These are phyloP conservation scores for Halictus rubicundus DNA, from an alignment of 1,140 invertebrate genomes.

Conservation along the genomic window DNA sequence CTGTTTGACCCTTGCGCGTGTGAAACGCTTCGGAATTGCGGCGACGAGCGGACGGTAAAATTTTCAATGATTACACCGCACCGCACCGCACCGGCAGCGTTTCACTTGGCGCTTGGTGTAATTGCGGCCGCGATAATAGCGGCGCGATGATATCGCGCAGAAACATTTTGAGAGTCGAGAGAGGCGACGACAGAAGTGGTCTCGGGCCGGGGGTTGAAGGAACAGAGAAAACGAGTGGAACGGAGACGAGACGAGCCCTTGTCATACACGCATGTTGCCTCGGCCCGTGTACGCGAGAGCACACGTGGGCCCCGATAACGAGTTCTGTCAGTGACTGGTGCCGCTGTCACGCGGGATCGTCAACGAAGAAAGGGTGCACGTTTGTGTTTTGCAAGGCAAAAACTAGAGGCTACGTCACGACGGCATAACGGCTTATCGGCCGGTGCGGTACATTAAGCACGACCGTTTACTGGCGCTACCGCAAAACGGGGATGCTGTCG, in stretches of 20 bases:
- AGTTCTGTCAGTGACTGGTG: slow-evolving; percentile 53
- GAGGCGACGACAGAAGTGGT: neutral
- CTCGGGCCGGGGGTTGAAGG: too few relatives aligned
- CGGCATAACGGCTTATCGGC: slow-evolving; percentile 66
- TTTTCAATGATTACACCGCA: slow-evolving; percentile 30
- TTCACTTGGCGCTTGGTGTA: slow-evolving; percentile 20
- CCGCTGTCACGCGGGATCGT: slow-evolving; percentile 58
- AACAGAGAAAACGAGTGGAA: neutral
- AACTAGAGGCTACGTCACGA: slow-evolving; percentile 67
- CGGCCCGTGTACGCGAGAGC: slow-evolving; percentile 12
- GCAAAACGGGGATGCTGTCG: slow-evolving; percentile 63
- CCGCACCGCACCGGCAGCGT: neutral
- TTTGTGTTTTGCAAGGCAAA: slow-evolving; percentile 63
- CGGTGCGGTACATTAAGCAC: slow-evolving; percentile 69
- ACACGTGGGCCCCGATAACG: slow-evolving; percentile 52
- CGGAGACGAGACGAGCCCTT: neutral
- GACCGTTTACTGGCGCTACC: slow-evolving; percentile 63
- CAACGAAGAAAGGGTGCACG: slow-evolving; percentile 60
- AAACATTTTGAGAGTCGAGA: slow-evolving; percentile 37
- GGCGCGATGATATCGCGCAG: slow-evolving; percentile 37
- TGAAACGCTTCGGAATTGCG: neutral
- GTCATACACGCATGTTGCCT: neutral
- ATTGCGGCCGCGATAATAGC: slow-evolving; percentile 39
- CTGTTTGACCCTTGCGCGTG: neutral
- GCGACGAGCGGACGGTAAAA: neutral